These are phyloP conservation scores for Idaea biselata DNA, from an alignment of 2,888 invertebrate genomes.

Conservation along the genomic window DNA sequence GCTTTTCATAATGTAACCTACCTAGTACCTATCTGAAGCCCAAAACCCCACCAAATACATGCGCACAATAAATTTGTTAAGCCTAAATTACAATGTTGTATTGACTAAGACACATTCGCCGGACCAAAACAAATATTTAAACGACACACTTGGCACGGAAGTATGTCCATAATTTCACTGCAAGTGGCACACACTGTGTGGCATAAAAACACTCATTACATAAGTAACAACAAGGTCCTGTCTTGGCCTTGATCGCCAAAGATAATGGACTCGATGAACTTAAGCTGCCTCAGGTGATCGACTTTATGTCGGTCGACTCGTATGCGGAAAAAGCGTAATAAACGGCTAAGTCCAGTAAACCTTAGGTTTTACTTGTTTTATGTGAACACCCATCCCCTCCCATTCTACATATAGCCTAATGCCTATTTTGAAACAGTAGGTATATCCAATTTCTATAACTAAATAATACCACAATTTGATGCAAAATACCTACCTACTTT, in stretches of 20 bases:
- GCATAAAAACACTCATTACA: constrained; percentile 15
- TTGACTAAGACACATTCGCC: constrained; percentile 1
- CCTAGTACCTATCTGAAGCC: neutral
- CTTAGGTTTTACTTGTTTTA: too few species aligned
- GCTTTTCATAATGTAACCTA: neutral
- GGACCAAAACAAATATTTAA: constrained; percentile 7
- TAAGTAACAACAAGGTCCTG: constrained; percentile 23
- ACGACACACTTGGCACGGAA: constrained; percentile 3
- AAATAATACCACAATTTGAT: too few species aligned
- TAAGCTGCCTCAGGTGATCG: neutral
- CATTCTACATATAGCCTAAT: too few species aligned
- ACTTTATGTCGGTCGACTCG: neutral
- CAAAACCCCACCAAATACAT: neutral
- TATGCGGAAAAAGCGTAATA: neutral
- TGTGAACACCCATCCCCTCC: too few species aligned
- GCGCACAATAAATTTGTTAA: neutral
- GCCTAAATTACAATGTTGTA: constrained; percentile 1
- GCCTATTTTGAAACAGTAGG: too few species aligned
- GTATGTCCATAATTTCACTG: neutral
- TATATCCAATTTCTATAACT: too few species aligned
- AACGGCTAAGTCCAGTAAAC: too few species aligned
- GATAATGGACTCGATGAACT: constrained; percentile 1
- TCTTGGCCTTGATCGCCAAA: constrained; percentile 29
- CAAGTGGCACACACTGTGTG: neutral
- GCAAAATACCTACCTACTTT: too few species aligned